These are phyloP conservation scores for Casuarius casuarius DNA, from an alignment of 2,113 vertebrate genomes.

Conservation along the genomic window DNA sequence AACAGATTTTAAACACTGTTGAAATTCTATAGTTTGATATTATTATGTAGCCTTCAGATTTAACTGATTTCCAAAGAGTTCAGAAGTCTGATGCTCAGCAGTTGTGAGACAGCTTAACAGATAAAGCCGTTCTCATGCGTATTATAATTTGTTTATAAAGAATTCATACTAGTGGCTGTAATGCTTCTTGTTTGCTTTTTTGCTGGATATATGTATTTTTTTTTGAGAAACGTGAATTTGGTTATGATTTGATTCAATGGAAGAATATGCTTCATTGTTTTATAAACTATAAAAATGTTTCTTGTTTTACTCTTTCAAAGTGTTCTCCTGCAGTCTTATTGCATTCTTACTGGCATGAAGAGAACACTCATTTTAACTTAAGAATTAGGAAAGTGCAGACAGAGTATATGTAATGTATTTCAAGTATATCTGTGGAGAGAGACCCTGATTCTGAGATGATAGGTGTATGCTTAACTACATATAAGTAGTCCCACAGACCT, in stretches of 20 bases:
- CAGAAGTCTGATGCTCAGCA: background rate
- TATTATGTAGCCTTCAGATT: background rate
- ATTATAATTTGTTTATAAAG: background rate
- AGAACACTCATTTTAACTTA: background rate
- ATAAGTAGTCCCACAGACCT: background rate
- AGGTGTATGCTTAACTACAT: background rate
- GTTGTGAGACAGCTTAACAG: background rate
- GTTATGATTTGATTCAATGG: background rate
- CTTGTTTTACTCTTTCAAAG: too few species aligned
- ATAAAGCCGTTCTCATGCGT: too few species aligned
- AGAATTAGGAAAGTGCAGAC: background rate
- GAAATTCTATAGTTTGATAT: background rate
- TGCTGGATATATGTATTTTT: background rate
- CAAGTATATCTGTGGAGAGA: background rate
- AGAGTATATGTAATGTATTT: background rate
- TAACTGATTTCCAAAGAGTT: background rate
- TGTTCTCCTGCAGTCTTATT: too few species aligned
- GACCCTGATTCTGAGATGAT: background rate
- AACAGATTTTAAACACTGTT: too few species aligned
- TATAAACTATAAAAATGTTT: background rate
- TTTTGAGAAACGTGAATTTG: background rate
- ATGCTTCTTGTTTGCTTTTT: background rate
- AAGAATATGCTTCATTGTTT: background rate
- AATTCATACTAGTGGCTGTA: background rate
- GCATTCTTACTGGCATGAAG: background rate